Evolutionary conservation across 2,797 vertebrate species (phyloP).

Genomic region (Euthynnus affinis): DNA sequence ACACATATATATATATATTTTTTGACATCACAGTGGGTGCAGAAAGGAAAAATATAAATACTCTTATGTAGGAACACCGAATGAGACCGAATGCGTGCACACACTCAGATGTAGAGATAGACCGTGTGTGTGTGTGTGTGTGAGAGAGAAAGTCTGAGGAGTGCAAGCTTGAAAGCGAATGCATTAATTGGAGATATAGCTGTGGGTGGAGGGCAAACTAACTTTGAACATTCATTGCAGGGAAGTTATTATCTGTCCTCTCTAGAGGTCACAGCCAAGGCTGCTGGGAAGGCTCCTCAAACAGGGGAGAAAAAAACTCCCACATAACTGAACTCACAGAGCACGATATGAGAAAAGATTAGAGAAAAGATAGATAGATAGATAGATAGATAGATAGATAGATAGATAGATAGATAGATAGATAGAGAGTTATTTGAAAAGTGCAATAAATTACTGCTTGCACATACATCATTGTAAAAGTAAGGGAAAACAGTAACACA

Average conservation of each 20-base stretch:
- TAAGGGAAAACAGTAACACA: no score
- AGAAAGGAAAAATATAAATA: conserved; percentile 10
- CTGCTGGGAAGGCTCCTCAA: conserved; percentile 66
- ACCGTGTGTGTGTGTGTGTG: background rate
- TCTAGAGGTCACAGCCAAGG: conserved; percentile 68
- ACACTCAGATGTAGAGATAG: conserved; percentile 42
- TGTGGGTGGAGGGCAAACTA: conserved; percentile 78
- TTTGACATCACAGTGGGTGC: conserved; percentile 9
- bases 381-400: no score
- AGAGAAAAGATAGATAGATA: background rate
- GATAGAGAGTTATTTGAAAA: no score
- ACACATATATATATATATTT: background rate
- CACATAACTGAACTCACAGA: conserved; percentile 49
- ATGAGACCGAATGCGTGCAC: conserved; percentile 26
- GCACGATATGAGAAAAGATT: conserved; percentile 39
- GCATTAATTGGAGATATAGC: conserved; percentile 68
- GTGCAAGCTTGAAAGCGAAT: conserved; percentile 67
- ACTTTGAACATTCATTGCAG: conserved; percentile 75
- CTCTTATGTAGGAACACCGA: conserved; percentile 26
- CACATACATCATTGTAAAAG: no score
- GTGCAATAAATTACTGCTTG: no score
- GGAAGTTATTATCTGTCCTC: conserved; percentile 73
- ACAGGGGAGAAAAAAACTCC: conserved; percentile 60
- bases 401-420: no score
- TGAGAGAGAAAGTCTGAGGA: conserved; percentile 23